These are phyloP conservation scores for Pseudoips prasinana DNA, from an alignment of 2,888 invertebrate genomes.

Conservation along the genomic window DNA sequence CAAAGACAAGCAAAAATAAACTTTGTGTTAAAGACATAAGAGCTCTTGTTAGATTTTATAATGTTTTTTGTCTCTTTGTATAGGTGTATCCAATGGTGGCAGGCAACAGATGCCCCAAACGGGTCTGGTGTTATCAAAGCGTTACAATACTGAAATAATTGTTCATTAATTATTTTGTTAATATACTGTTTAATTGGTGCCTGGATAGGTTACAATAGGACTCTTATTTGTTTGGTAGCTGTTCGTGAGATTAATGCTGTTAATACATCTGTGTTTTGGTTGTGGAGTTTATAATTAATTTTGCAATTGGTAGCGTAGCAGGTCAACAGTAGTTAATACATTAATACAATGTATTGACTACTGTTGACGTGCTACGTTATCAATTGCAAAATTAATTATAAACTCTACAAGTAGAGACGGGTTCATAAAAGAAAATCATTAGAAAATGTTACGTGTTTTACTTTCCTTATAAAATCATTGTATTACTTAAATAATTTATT, in stretches of 20 bases:
- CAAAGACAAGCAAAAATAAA: conserved; percentile 7
- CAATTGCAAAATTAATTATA: too few relatives aligned
- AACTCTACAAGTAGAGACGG: too few relatives aligned
- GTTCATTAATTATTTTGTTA: conserved; percentile 68
- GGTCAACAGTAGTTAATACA: too few relatives aligned
- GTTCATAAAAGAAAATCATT: too few relatives aligned
- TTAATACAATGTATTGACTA: too few relatives aligned
- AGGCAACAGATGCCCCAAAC: conserved; percentile 72
- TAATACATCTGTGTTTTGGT: conserved; percentile 16
- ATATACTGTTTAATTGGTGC: conserved; percentile 44
- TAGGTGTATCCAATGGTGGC: conserved; percentile 49
- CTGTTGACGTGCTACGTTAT: too few relatives aligned
- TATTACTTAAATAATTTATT: too few relatives aligned
- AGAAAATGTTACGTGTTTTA: too few relatives aligned
- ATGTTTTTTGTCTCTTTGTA: not conserved
- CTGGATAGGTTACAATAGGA: conserved; percentile 32
- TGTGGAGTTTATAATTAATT: too few relatives aligned
- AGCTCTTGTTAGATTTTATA: conserved; percentile 5
- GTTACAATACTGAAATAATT: conserved; percentile 58
- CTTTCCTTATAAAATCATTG: too few relatives aligned
- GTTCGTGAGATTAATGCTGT: conserved; percentile 22
- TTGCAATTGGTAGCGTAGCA: too few relatives aligned
- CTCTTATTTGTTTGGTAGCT: conserved; percentile 36
- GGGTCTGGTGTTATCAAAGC: conserved; percentile 57
- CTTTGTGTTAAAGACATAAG: conserved; percentile 30